These are phyloP conservation scores for Acanthococcus lagerstroemiae DNA, from an alignment of 2,888 invertebrate species.

Conservation along the genomic window DNA sequence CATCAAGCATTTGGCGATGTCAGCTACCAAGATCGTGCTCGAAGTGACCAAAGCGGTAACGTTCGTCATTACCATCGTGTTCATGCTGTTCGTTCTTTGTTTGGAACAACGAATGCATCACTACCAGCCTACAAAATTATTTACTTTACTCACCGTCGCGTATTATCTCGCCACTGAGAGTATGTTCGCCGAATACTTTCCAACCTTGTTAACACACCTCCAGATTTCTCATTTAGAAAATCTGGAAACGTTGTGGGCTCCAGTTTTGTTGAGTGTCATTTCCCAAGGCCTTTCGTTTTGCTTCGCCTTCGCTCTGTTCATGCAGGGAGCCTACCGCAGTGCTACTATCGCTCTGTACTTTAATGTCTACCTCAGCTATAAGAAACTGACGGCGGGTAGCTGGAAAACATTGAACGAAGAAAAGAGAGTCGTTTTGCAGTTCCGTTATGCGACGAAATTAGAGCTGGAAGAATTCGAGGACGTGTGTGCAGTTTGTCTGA, in stretches of 20 bases:
- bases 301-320: conserved; percentile 48
- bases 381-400: conserved; percentile 46
- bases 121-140: conserved; percentile 55
- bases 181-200: conserved; percentile 58
- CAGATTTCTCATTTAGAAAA: conserved; percentile 56
- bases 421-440: conserved; percentile 47
- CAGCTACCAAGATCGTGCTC: conserved; percentile 66
- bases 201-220: conserved; percentile 49
- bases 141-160: conserved; percentile 55
- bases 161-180: conserved; percentile 64
- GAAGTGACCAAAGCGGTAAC: conserved; percentile 76
- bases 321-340: conserved; percentile 47
- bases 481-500: conserved; percentile 68
- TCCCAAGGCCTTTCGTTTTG: conserved; percentile 51
- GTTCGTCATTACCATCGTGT: conserved; percentile 65
- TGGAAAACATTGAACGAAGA: conserved; percentile 49
- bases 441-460: conserved; percentile 50
- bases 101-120: conserved; percentile 64
- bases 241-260: conserved; percentile 60
- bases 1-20: conserved; percentile 68
- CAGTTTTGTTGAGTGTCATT: conserved; percentile 52
- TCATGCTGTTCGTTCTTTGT: conserved; percentile 62
- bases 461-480: conserved; percentile 62
- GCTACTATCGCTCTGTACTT: conserved; percentile 52
- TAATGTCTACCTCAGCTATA: conserved; percentile 55